A percentile compares a stretch with the other conserved stretches of the same genome.
phyloP scores from a whole-genome alignment of 2,113 vertebrate genomes.

The Mesocricetus auratus region DNA sequence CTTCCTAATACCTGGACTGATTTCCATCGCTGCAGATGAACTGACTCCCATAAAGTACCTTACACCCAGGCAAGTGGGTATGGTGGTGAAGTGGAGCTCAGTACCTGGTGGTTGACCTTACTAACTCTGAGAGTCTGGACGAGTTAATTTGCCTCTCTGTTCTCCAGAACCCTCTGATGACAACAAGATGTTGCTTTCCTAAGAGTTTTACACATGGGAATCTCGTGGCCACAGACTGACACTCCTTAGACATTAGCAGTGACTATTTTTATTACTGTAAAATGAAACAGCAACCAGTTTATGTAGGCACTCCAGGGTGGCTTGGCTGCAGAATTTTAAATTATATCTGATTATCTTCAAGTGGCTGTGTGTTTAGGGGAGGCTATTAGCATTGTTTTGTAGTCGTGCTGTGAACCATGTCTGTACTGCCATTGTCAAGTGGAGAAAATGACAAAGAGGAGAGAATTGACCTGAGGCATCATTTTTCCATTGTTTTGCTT shows the following conservation, averaged over 20 bases:
- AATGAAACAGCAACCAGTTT: not conserved
- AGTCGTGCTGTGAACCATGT: not conserved
- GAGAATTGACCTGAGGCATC: not conserved
- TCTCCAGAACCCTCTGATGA: slow-evolving; percentile 7
- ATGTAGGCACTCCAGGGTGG: not conserved
- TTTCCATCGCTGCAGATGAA: not conserved
- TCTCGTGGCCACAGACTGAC: not conserved
- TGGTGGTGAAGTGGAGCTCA: not conserved
- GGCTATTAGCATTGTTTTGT: slow-evolving; percentile 44
- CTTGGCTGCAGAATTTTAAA: slow-evolving; percentile 18
- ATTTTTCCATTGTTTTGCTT: not conserved
- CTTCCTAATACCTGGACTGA: slow-evolving; percentile 31
- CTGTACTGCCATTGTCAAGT: not conserved
- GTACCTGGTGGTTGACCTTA: not conserved
- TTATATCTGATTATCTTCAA: slow-evolving; percentile 42
- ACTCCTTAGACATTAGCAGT: not conserved
- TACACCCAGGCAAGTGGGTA: not conserved
- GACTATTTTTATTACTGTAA: slow-evolving; percentile 47
- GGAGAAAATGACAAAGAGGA: not conserved
- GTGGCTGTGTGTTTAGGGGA: not conserved
- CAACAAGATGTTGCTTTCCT: not conserved
- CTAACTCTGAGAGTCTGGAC: not conserved
- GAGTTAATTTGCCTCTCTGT: slow-evolving; percentile 45
- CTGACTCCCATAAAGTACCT: not conserved
- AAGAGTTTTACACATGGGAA: not conserved